A percentile compares a stretch with the other conserved stretches of the same genome.
Conservation (phyloP, 2,797 vertebrate genomes). For the Helarctos malayanus region DNA sequence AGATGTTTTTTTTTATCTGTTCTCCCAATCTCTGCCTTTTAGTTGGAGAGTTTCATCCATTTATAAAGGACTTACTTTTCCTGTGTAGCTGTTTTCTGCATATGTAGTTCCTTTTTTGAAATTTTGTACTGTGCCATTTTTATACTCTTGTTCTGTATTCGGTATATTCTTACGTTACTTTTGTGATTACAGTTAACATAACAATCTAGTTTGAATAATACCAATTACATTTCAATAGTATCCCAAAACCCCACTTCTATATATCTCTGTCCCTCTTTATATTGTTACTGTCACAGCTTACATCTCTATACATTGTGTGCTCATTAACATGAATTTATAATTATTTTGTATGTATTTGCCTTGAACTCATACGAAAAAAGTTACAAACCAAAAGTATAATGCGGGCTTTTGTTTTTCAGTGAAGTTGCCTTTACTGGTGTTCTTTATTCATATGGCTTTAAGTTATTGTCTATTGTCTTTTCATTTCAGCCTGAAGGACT, state of each 20-base stretch:
- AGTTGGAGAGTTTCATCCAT: background rate
- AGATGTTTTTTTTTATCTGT: background rate
- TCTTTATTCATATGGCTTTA: background rate
- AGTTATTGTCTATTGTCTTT: background rate
- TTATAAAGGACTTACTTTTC: background rate
- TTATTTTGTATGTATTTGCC: background rate
- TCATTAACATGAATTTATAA: background rate
- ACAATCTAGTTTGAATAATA: background rate
- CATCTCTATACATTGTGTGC: background rate
- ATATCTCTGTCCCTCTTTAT: background rate
- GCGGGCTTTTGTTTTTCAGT: background rate
- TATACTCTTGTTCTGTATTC: background rate
- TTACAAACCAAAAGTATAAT: background rate
- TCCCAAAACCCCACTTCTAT: background rate
- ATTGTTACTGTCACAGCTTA: background rate
- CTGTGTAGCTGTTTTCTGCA: background rate
- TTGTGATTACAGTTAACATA: background rate
- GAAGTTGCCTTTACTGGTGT: background rate
- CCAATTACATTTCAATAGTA: background rate
- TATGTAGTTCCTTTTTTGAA: background rate
- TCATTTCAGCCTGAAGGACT: slow-evolving; percentile 1
- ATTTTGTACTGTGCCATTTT: slow-evolving; percentile 6
- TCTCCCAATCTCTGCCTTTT: background rate
- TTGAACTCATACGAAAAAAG: background rate
- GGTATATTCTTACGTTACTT: background rate